Conservation (phyloP, 2,797 vertebrate species). For the Petrocephalus sullivani region DNA sequence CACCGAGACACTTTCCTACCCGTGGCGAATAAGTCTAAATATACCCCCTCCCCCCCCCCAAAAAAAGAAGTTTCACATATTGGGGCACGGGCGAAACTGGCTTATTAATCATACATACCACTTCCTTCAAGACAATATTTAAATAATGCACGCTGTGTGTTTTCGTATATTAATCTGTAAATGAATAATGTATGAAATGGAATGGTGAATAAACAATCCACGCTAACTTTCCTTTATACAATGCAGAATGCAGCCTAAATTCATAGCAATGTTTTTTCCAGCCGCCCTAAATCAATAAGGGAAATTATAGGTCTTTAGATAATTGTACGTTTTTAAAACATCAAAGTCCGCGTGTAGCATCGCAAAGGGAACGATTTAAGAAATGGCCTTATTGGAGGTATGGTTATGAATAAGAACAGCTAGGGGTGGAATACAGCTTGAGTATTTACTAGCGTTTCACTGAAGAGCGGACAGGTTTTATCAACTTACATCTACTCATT, state of each 20-base stretch:
- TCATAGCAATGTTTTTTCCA: not conserved
- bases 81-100: not conserved
- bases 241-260: not conserved
- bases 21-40: not conserved
- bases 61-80: not conserved
- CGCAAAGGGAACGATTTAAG: not conserved
- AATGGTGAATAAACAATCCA: not conserved
- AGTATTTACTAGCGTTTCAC: not conserved
- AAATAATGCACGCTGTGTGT: not conserved
- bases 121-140: not conserved
- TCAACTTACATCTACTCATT: not conserved
- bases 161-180: not conserved
- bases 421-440: not conserved
- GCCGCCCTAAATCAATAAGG: not conserved
- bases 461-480: not conserved
- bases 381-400: not conserved
- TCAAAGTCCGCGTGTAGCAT: not conserved
- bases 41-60: not conserved
- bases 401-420: not conserved
- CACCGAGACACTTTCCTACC: conserved; percentile 20
- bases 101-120: not conserved
- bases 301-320: not conserved
- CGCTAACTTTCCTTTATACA: not conserved
- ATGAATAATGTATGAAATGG: not conserved
- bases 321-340: conserved; percentile 10